Evolutionary conservation across 2,888 invertebrate species (phyloP).

Genomic region (Merodon equestris): DNA sequence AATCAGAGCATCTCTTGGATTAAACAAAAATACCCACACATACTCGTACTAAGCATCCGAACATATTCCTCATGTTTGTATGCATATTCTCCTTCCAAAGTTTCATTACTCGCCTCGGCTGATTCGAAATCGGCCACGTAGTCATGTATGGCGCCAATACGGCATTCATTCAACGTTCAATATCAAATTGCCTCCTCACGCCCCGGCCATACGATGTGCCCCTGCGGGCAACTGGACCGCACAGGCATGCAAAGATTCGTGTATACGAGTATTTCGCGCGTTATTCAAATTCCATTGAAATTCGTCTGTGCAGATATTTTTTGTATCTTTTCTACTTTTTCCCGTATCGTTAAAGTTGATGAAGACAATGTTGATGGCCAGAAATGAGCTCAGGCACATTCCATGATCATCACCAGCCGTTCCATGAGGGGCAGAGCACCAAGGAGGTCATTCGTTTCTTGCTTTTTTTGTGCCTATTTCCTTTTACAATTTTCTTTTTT

Average conservation of each 20-base stretch:
- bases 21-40: slow-evolving; percentile 35
- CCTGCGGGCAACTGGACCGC: slow-evolving; percentile 12
- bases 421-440: slow-evolving; percentile 47
- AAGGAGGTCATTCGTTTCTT: too few species aligned
- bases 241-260: too few species aligned
- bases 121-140: slow-evolving; percentile 35
- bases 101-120: slow-evolving; percentile 18
- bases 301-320: slow-evolving; percentile 20
- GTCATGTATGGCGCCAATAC: slow-evolving; percentile 48
- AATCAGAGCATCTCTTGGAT: slow-evolving; percentile 47
- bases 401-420: slow-evolving; percentile 36
- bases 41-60: too few species aligned
- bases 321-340: too few species aligned
- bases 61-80: too few species aligned
- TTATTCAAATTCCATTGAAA: slow-evolving; percentile 33
- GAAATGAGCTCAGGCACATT: too few species aligned
- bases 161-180: slow-evolving; percentile 31
- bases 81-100: slow-evolving; percentile 25
- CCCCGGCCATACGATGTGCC: slow-evolving; percentile 30
- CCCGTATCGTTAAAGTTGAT: too few species aligned
- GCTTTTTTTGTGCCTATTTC: too few species aligned
- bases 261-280: too few species aligned
- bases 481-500: too few species aligned
- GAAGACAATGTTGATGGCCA: too few species aligned
- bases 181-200: slow-evolving; percentile 53